These are phyloP conservation scores for Poeciliopsis retropinna DNA, from an alignment of 2,113 vertebrate species.

Conservation along the genomic window DNA sequence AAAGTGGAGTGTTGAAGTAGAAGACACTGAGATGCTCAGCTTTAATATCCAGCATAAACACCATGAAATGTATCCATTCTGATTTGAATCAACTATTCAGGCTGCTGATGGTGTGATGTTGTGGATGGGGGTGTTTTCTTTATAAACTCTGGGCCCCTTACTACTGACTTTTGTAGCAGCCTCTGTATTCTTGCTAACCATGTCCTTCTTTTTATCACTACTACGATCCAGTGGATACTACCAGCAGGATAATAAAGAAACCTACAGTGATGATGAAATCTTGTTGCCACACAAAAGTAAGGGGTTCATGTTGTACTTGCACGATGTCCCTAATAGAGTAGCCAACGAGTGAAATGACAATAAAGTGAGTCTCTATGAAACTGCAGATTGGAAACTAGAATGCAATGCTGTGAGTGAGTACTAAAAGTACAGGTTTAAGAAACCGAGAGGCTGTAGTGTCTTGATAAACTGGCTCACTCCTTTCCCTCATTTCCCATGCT, in stretches of 20 bases:
- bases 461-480: slow-evolving; percentile 41
- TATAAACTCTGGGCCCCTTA: no score
- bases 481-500: slow-evolving; percentile 47
- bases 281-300: background rate
- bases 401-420: slow-evolving; percentile 29
- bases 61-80: background rate
- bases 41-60: background rate
- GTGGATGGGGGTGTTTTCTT: background rate
- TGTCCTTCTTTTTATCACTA: background rate
- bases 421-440: slow-evolving; percentile 50
- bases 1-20: no score
- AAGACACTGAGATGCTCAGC: no score
- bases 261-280: background rate
- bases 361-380: background rate
- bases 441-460: slow-evolving; percentile 42
- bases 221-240: background rate
- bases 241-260: background rate
- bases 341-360: background rate
- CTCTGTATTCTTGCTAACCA: background rate
- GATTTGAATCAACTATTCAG: background rate
- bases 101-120: background rate
- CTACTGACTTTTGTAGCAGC: no score
- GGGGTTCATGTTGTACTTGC: background rate
- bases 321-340: background rate
- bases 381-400: slow-evolving; percentile 15